These are phyloP conservation scores for Drosophila mulleri DNA, from an alignment of 2,888 invertebrate genomes.

Conservation along the genomic window DNA sequence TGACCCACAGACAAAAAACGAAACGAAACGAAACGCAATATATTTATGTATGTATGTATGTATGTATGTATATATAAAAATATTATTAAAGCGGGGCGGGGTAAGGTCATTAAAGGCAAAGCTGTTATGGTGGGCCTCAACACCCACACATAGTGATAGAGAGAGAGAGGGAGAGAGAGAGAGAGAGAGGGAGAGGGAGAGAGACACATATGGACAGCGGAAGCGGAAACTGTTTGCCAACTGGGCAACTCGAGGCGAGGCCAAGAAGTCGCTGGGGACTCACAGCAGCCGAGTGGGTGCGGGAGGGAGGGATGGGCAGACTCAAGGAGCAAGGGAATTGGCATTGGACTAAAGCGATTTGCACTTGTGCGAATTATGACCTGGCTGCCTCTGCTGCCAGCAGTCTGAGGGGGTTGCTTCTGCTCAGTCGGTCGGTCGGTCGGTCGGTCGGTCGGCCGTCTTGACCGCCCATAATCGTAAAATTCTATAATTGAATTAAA, in stretches of 20 bases:
- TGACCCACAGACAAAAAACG: constrained; percentile 64
- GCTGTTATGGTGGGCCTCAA: constrained; percentile 24
- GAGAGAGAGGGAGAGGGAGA: not conserved
- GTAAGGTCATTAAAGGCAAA: constrained; percentile 74
- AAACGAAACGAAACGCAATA: not conserved
- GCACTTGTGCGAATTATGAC: constrained; percentile 79
- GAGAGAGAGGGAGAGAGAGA: not conserved
- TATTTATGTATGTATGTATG: too few relatives aligned
- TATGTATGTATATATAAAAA: constrained; percentile 10
- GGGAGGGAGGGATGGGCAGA: not conserved
- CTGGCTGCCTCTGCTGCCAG: too few relatives aligned
- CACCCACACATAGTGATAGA: not conserved
- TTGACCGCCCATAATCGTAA: constrained; percentile 80
- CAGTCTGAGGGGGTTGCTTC: constrained; percentile 29
- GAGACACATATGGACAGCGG: constrained; percentile 69
- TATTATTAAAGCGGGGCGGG: constrained; percentile 38
- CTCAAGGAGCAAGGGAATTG: not conserved
- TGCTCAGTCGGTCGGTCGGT: not conserved
- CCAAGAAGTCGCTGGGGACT: constrained; percentile 68
- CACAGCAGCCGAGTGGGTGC: not conserved
- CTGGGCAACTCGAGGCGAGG: constrained; percentile 38
- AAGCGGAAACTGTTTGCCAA: constrained; percentile 80
- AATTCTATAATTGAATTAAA: constrained; percentile 84
- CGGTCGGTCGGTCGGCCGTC: too few relatives aligned
- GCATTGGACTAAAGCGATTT: constrained; percentile 58